These are phyloP conservation scores for Trypoxylon attenuatum DNA, from an alignment of 2,888 invertebrate species.

Conservation along the genomic window DNA sequence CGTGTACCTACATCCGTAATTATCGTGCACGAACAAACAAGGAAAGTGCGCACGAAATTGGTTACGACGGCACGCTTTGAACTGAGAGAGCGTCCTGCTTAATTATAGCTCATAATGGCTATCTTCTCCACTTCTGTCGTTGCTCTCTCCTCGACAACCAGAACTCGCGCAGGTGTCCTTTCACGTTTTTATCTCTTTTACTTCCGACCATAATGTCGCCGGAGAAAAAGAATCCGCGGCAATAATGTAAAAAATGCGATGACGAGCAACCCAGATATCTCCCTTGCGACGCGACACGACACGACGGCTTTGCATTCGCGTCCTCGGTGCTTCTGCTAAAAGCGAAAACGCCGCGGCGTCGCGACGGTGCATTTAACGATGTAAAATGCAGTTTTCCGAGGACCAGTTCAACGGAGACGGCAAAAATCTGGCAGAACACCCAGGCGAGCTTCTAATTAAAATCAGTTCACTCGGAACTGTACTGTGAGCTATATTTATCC, in stretches of 20 bases:
- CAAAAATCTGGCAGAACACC: slow-evolving; percentile 38
- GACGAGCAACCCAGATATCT: slow-evolving; percentile 32
- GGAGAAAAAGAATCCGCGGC: slow-evolving; percentile 3
- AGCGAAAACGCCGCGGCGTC: slow-evolving; percentile 39
- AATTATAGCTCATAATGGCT: background rate
- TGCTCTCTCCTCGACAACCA: no score
- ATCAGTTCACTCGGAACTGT: slow-evolving; percentile 33
- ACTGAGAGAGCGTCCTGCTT: background rate
- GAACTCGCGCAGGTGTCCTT: no score
- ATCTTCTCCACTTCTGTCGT: background rate
- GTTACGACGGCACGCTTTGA: background rate
- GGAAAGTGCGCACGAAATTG: background rate
- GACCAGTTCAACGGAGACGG: slow-evolving; percentile 35
- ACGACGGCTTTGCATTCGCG: slow-evolving; percentile 35
- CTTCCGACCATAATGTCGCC: background rate
- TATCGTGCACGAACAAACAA: no score
- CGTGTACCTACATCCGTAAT: no score
- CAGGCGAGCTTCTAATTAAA: slow-evolving; percentile 40
- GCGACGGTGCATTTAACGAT: slow-evolving; percentile 40
- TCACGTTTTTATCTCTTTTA: background rate
- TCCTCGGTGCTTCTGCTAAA: slow-evolving; percentile 31
- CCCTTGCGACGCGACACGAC: slow-evolving; percentile 24
- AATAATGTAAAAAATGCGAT: slow-evolving; percentile 40
- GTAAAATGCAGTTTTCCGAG: slow-evolving; percentile 42
- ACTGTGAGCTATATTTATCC: background rate